phyloP scores from a whole-genome alignment of 1,140 invertebrate genomes.

The Drosophila aff. region DNA sequence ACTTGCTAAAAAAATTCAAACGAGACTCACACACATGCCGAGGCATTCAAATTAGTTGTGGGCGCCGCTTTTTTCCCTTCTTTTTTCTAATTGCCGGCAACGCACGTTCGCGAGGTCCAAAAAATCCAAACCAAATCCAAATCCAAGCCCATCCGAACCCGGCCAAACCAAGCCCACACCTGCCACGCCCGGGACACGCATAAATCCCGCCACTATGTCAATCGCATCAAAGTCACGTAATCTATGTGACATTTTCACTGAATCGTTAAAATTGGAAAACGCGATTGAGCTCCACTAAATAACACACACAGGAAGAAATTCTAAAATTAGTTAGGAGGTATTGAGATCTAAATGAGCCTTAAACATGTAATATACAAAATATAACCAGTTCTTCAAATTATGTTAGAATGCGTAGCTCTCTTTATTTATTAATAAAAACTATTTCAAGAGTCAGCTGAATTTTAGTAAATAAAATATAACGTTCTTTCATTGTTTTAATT shows the following conservation, averaged over 20 bases:
- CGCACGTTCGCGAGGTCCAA: slow-evolving; percentile 49
- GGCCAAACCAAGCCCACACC: slow-evolving; percentile 27
- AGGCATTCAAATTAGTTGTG: slow-evolving; percentile 79
- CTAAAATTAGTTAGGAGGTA: not conserved
- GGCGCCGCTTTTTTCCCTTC: slow-evolving; percentile 47
- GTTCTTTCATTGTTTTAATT: not conserved
- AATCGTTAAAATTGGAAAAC: slow-evolving; percentile 79
- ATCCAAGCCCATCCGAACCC: slow-evolving; percentile 24
- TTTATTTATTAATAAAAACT: not conserved
- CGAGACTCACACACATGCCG: slow-evolving; percentile 50
- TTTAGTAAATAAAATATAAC: not conserved
- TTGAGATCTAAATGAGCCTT: not conserved
- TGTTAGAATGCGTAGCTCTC: not conserved
- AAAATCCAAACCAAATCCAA: slow-evolving; percentile 19
- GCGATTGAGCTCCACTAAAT: slow-evolving; percentile 42
- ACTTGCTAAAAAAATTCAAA: slow-evolving; percentile 28
- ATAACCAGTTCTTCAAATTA: not conserved
- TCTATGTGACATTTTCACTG: slow-evolving; percentile 83
- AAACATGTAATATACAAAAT: not conserved
- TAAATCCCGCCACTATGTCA: slow-evolving; percentile 83
- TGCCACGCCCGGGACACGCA: slow-evolving; percentile 61
- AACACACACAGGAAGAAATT: slow-evolving; percentile 19
- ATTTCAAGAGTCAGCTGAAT: not conserved
- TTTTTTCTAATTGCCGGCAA: slow-evolving; percentile 66
- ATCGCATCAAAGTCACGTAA: slow-evolving; percentile 83